phyloP scores from a whole-genome alignment of 2,113 vertebrate species.

The Macrotis lagotis region DNA sequence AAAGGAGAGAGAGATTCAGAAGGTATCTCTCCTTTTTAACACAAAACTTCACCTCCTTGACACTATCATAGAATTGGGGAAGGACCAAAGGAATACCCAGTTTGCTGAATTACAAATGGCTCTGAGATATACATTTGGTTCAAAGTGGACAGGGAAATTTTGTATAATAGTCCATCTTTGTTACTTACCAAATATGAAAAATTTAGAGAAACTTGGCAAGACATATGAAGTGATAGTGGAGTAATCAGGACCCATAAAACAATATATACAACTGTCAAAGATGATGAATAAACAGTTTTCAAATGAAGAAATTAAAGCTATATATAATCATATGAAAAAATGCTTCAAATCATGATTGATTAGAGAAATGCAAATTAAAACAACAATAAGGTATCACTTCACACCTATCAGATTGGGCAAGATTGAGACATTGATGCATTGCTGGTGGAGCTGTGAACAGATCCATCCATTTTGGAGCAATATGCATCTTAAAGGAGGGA shows the following conservation, averaged over 20 bases:
- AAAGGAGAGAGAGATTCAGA: not conserved
- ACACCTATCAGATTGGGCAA: too few relatives aligned
- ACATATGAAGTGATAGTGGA: not conserved
- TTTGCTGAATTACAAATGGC: not conserved
- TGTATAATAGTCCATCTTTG: not conserved
- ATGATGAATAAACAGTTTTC: too few relatives aligned
- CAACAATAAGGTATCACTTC: too few relatives aligned
- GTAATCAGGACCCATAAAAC: not conserved
- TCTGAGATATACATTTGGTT: not conserved
- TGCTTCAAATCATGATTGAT: too few relatives aligned
- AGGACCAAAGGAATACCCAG: not conserved
- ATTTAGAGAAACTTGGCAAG: not conserved
- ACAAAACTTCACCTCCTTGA: not conserved
- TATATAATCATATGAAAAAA: too few relatives aligned
- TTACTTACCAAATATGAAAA: not conserved
- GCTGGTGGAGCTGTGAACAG: too few relatives aligned
- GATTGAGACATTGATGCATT: too few relatives aligned
- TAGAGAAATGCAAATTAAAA: too few relatives aligned
- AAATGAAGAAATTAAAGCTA: too few relatives aligned
- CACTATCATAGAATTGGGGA: not conserved
- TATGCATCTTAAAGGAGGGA: too few relatives aligned
- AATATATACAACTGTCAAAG: not conserved
- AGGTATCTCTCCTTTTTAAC: not conserved
- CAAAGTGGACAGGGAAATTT: not conserved
- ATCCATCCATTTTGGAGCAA: too few relatives aligned